These are phyloP conservation scores for Caenorhabditis remanei DNA, from an alignment of 1,140 invertebrate genomes.

Conservation along the genomic window DNA sequence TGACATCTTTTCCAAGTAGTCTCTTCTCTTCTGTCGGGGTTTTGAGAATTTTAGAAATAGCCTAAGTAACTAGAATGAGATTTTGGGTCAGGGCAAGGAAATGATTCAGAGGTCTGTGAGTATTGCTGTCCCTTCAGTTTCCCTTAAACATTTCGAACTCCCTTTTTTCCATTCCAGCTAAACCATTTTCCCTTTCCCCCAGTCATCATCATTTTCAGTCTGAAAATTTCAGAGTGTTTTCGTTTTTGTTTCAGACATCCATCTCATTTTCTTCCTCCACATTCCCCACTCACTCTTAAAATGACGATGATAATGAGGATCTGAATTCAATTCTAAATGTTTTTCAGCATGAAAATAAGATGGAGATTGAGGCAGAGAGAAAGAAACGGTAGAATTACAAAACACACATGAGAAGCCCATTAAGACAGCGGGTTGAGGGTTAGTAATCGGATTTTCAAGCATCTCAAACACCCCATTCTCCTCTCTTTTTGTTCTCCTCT, in stretches of 20 bases:
- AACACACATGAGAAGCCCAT: neutral
- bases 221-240: neutral
- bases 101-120: no score
- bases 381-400: conserved; percentile 34
- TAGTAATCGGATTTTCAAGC: conserved; percentile 26
- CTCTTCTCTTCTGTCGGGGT: no score
- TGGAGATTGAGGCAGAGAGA: no score
- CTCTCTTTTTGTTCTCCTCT: neutral
- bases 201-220: neutral
- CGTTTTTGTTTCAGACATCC: conserved; percentile 26
- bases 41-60: neutral
- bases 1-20: neutral
- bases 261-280: neutral
- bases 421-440: neutral
- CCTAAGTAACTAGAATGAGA: no score
- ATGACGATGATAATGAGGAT: conserved; percentile 38
- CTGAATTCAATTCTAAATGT: conserved; percentile 49
- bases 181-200: neutral
- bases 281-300: neutral
- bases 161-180: neutral
- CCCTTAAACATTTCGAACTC: neutral
- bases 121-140: no score
- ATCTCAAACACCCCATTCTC: conserved; percentile 14
- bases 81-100: no score
- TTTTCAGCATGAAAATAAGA: neutral